A percentile compares a stretch with the other conserved stretches of the same genome.
phyloP scores from a whole-genome alignment of 2,888 invertebrate genomes.

The Hyposoter didymator region DNA sequence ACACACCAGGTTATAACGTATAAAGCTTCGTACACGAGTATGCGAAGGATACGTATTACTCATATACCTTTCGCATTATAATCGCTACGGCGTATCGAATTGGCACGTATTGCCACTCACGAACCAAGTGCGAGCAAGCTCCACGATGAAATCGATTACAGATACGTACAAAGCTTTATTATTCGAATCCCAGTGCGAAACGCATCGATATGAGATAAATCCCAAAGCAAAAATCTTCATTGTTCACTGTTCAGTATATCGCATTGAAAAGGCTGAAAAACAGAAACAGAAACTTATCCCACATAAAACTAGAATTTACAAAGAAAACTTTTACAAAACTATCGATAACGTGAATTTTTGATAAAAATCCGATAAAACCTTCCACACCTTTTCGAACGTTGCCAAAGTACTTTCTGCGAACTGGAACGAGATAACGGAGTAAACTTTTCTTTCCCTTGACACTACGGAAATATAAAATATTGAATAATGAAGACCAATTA shows the following conservation, averaged over 20 bases:
- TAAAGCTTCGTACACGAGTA: slow-evolving; percentile 2
- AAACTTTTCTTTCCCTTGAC: not conserved
- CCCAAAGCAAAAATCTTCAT: not conserved
- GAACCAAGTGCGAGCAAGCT: slow-evolving; percentile 17
- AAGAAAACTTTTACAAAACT: not conserved
- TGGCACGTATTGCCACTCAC: slow-evolving; percentile 44
- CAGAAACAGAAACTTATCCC: not conserved
- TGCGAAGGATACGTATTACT: slow-evolving; percentile 19
- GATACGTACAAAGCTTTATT: slow-evolving; percentile 19
- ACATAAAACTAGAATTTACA: not conserved
- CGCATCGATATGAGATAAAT: not conserved
- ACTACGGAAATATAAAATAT: not conserved
- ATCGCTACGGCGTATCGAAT: slow-evolving; percentile 41
- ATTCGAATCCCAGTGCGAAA: slow-evolving; percentile 12
- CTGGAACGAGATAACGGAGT: not conserved
- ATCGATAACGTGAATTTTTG: not conserved
- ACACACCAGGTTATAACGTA: slow-evolving; percentile 8
- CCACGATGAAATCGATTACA: slow-evolving; percentile 37
- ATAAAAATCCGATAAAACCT: not conserved
- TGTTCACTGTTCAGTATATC: not conserved
- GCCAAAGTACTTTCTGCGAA: not conserved
- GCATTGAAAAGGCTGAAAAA: not conserved
- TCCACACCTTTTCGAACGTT: not conserved
- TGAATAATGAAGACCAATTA: slow-evolving; percentile 7
- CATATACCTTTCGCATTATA: slow-evolving; percentile 42